phyloP scores from a whole-genome alignment of 2,113 vertebrate species.

The Hipposideros armiger region DNA sequence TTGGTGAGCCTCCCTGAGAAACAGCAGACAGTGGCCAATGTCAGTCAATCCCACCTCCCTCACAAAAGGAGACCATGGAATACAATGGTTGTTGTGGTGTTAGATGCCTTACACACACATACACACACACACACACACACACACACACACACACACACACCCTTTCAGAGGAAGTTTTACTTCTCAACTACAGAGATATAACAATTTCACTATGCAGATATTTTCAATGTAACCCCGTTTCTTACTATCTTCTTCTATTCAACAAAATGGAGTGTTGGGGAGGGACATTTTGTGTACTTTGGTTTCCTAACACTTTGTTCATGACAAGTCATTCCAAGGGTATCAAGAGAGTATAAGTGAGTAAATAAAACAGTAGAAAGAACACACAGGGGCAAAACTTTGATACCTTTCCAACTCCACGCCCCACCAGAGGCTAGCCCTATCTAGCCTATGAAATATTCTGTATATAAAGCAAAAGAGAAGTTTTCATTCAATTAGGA shows the following conservation, averaged over 20 bases:
- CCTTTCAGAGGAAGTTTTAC: not conserved
- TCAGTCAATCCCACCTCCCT: not conserved
- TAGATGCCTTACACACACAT: not conserved
- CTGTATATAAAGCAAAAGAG: not conserved
- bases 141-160: not conserved
- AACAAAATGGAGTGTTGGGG: not conserved
- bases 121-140: not conserved
- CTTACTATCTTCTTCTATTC: not conserved
- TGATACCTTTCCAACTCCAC: not conserved
- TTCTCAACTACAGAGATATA: not conserved
- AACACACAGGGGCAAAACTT: not conserved
- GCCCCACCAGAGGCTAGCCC: not conserved
- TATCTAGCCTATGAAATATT: not conserved
- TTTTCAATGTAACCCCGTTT: not conserved
- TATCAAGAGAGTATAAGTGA: not conserved
- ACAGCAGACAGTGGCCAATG: rapidly evolving
- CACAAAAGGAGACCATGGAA: not conserved
- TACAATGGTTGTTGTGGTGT: not conserved
- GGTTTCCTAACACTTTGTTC: not conserved
- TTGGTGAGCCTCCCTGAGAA: not conserved
- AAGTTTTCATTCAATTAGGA: not conserved
- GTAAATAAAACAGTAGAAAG: not conserved
- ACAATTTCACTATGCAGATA: not conserved
- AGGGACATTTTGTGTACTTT: not conserved
- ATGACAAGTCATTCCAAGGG: not conserved